Conservation (phyloP, 2,888 invertebrate genomes). For the Phengaris alcon region DNA sequence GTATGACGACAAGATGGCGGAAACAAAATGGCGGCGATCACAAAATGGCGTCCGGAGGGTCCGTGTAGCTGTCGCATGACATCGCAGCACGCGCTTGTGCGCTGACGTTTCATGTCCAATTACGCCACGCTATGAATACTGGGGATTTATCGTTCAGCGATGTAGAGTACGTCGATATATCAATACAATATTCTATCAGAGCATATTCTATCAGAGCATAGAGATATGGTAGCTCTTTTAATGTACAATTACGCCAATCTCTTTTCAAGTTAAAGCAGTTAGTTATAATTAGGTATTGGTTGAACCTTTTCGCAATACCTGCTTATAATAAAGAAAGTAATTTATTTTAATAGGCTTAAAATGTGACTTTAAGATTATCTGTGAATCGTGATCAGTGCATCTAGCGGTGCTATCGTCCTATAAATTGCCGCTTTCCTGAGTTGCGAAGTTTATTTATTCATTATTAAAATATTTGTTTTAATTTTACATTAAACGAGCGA, state of each 20-base stretch:
- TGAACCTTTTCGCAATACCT: background rate
- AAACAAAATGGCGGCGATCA: background rate
- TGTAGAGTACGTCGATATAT: background rate
- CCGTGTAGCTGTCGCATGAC: slow-evolving; percentile 15
- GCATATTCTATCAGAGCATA: background rate
- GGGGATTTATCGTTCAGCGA: background rate
- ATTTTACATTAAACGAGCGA: background rate
- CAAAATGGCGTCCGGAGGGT: slow-evolving; percentile 10
- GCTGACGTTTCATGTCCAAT: slow-evolving; percentile 21
- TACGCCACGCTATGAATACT: slow-evolving; percentile 9
- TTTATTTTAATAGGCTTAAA: background rate
- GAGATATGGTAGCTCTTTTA: too few relatives aligned
- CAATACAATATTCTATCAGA: background rate
- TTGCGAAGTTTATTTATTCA: background rate
- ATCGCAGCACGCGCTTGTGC: slow-evolving; percentile 15
- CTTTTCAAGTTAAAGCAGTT: background rate
- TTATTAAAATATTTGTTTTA: slow-evolving; percentile 12
- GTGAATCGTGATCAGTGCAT: background rate
- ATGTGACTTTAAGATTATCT: background rate
- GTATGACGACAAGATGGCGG: background rate
- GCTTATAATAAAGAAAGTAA: background rate
- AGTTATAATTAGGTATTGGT: background rate
- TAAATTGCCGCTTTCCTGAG: background rate
- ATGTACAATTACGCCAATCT: too few relatives aligned
- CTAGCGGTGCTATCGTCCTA: background rate